A percentile compares a stretch with the other conserved stretches of the same genome.
Conservation (phyloP, 2,113 vertebrate genomes). For the Cyanistes caeruleus region DNA sequence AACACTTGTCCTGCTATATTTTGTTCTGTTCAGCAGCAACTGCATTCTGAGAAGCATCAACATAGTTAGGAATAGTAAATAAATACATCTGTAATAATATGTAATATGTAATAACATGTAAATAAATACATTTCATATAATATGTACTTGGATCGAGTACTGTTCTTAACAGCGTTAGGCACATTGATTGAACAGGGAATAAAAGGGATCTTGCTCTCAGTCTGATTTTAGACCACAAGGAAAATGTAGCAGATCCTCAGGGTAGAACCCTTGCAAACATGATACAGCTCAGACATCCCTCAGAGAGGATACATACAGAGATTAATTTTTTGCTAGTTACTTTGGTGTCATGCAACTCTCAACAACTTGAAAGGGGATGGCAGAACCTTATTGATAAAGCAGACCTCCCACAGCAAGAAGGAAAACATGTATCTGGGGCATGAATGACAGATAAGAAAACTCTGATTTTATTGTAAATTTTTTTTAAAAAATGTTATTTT, state of each 20-base stretch:
- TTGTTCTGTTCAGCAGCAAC: not conserved
- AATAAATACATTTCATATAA: not conserved
- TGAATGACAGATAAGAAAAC: not conserved
- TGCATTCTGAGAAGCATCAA: not conserved
- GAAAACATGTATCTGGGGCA: accelerated
- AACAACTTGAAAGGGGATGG: not conserved
- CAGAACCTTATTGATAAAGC: not conserved
- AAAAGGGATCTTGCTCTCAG: not conserved
- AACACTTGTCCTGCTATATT: not conserved
- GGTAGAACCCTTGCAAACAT: not conserved
- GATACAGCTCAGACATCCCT: not conserved
- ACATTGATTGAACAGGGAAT: not conserved
- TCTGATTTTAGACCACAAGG: not conserved
- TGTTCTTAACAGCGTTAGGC: not conserved
- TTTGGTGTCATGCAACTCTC: not conserved
- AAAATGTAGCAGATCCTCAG: not conserved
- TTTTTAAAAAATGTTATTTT: not conserved
- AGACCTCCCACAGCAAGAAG: not conserved
- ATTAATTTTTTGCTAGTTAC: not conserved
- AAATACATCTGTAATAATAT: not conserved
- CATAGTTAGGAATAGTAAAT: not conserved
- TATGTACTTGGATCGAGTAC: not conserved
- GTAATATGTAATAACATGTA: no score
- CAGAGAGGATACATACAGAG: not conserved
- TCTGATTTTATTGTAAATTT: not conserved